Base-by-base conservation (phyloP, 2,113 vertebrate species). In the Planiliza haematocheilus region DNA sequence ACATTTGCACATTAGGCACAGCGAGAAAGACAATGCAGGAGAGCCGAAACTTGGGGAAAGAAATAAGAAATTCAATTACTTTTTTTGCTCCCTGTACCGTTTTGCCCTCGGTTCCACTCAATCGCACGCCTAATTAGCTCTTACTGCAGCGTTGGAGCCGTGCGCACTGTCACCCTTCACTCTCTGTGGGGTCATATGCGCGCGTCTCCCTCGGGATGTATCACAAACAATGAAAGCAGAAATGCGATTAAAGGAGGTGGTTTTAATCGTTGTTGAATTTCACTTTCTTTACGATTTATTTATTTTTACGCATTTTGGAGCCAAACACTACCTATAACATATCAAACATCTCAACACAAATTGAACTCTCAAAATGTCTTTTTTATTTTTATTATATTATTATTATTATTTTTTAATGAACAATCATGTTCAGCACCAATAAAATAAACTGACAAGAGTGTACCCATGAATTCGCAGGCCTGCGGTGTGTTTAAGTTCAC, bases 101-200 rank as follows among this genome's bases (percentile, higher is more conserved):
- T 79, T 70, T 64, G 70, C 64, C 69, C 76, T 64, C 12, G 71
- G 87, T 88, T 91, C 76, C 84, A 70, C 82, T 89, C 82, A 90
- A 81, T 89, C 90, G 86, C 82, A 72, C 67, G 77, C 73, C 46
- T 77, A 91, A 92, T 90, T 88, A 84, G 79, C 53, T 73, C 74
- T 24, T 17, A 50, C 45, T 53, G 7, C 48, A 39, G 50, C 14
- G 7, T 8, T 11, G 77, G 75, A 81, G 74, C 69, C 58, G 58
- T 48, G 83, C 66, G 74, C 73, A 51, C 57, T 39, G 12, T 73
- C 43, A 58, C 6, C 13, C 17, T 7, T 13, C 17, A 1, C 61
- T 70, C 67, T 66, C 65, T 34, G 57, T 62, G 56, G 70, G 78
- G 81, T 79, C 77, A 71, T 2, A 42, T 17, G 62, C 17, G 63